These are phyloP conservation scores for Tympanuchus pallidicinctus DNA, from an alignment of 2,113 vertebrate species.

Conservation along the genomic window DNA sequence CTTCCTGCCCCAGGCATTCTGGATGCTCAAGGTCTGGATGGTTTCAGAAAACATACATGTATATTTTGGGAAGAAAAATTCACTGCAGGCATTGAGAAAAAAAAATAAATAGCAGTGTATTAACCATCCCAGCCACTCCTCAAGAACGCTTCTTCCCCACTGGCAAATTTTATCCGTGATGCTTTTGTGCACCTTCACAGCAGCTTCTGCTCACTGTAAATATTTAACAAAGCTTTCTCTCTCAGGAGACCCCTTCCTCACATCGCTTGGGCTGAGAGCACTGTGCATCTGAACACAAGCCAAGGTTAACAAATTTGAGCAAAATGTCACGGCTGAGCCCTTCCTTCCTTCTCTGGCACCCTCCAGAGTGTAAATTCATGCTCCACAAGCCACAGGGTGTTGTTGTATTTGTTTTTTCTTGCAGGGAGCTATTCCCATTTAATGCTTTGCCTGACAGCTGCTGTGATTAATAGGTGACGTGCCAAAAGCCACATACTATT, in stretches of 20 bases:
- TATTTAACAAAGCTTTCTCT: constrained; percentile 6
- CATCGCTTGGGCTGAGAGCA: neutral
- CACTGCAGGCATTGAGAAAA: neutral
- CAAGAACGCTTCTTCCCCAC: neutral
- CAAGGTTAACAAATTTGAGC: constrained; percentile 66
- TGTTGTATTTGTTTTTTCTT: constrained; percentile 67
- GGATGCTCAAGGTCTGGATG: neutral
- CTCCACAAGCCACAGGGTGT: constrained; percentile 47
- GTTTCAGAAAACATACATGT: neutral
- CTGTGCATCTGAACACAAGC: constrained; percentile 32
- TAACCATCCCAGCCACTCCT: neutral
- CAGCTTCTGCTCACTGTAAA: constrained; percentile 33
- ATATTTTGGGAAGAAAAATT: neutral
- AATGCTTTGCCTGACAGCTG: constrained; percentile 57
- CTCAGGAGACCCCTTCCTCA: neutral
- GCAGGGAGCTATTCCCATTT: constrained; percentile 47
- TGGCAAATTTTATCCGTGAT: neutral
- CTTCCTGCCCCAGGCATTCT: neutral
- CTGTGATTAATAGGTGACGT: constrained; percentile 65
- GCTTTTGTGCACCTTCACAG: constrained; percentile 17
- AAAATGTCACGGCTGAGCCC: constrained; percentile 51
- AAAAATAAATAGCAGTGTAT: neutral
- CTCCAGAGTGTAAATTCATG: constrained; percentile 35
- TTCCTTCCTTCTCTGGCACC: constrained; percentile 56
- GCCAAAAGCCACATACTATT: constrained; percentile 58